phyloP scores from a whole-genome alignment of 2,888 invertebrate species.

The Pandemis corylana region DNA sequence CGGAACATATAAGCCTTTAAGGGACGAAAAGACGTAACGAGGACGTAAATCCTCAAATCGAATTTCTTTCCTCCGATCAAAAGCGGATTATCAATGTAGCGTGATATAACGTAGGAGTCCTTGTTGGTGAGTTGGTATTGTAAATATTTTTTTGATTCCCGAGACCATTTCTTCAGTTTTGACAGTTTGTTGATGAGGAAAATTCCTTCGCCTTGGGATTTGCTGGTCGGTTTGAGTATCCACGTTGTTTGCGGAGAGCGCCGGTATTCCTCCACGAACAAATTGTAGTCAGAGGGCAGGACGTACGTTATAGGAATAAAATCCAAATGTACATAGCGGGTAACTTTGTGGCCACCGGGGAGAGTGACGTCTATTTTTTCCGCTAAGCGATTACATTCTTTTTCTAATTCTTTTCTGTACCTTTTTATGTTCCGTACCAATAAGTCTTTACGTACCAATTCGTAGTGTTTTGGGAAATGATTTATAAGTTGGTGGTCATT shows the following conservation, averaged over 20 bases:
- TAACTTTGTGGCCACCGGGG: constrained; percentile 83
- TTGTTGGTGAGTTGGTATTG: constrained; percentile 91
- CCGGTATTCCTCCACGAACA: constrained; percentile 95
- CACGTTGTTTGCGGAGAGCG: constrained; percentile 95
- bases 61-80: constrained; percentile 98
- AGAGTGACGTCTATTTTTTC: constrained; percentile 81
- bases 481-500: constrained; percentile 94
- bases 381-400: constrained; percentile 91
- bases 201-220: constrained; percentile 94
- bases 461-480: constrained; percentile 96
- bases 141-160: constrained; percentile 90
- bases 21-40: constrained; percentile 96
- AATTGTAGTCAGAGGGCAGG: constrained; percentile 94
- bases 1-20: constrained; percentile 96
- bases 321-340: constrained; percentile 90
- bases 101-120: constrained; percentile 96
- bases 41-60: constrained; percentile 94
- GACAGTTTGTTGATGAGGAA: constrained; percentile 91
- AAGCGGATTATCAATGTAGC: constrained; percentile 96
- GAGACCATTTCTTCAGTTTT: constrained; percentile 92
- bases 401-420: constrained; percentile 93
- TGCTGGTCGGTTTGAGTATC: constrained; percentile 96
- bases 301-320: constrained; percentile 96
- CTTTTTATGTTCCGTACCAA: constrained; percentile 95
- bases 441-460: constrained; percentile 94